Evolutionary conservation across 2,888 invertebrate genomes (phyloP).

Genomic region (Nycteola revayana): DNA sequence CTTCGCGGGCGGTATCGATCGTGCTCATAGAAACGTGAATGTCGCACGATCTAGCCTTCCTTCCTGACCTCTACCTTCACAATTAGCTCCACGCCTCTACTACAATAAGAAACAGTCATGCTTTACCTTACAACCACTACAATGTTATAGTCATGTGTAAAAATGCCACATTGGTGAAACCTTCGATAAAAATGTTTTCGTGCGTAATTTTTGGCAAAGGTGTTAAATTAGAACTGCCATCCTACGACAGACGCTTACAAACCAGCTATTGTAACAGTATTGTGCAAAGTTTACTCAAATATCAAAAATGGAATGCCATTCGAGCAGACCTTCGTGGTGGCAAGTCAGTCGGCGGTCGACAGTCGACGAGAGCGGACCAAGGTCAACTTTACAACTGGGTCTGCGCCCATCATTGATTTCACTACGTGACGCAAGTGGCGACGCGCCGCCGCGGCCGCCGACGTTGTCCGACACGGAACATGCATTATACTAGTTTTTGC

Average conservation of each 20-base stretch:
- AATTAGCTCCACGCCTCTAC: constrained; percentile 5
- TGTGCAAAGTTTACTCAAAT: constrained; percentile 22
- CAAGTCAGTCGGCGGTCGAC: constrained; percentile 26
- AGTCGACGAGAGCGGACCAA: constrained; percentile 47
- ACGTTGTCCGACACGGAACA: constrained; percentile 44
- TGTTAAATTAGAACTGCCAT: background rate
- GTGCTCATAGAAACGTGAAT: constrained; percentile 26
- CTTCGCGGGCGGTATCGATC: constrained; percentile 27
- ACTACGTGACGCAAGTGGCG: constrained; percentile 63
- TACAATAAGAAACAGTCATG: background rate
- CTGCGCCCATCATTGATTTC: constrained; percentile 70
- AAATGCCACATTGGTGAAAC: no score
- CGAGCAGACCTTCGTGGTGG: constrained; percentile 33
- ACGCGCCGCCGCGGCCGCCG: constrained; percentile 34
- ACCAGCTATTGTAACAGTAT: constrained; percentile 12
- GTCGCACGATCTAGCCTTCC: constrained; percentile 24
- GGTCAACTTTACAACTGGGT: constrained; percentile 74
- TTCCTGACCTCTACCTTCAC: constrained; percentile 18
- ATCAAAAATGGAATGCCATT: constrained; percentile 34
- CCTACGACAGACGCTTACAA: constrained; percentile 21
- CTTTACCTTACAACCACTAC: no score
- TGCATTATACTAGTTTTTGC: constrained; percentile 54
- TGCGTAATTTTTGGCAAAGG: no score
- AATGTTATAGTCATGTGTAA: no score
- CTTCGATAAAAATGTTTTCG: no score